Evolutionary conservation across 2,113 vertebrate genomes (phyloP), one percentile per base, ranked within the genome.

Genomic region (Prunella fulvescens): DNA sequence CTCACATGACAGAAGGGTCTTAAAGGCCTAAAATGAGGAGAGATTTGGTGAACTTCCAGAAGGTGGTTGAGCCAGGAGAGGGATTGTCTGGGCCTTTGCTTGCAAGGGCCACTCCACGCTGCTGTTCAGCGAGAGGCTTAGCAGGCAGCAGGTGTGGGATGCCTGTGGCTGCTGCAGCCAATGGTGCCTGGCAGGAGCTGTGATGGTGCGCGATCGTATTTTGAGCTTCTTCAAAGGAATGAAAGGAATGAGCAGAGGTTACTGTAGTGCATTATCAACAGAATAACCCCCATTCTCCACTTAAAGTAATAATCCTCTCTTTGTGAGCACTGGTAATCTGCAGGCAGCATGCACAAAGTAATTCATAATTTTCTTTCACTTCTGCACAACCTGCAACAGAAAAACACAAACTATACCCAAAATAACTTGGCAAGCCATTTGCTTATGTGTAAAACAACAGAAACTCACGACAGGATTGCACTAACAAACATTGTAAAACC

Each of bases 221-320:
- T 22, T 39, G 56, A 96, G 83, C 89, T 92, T 94, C 96, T 96
- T 96, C 92, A 97, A 95, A 96, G 96, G 96, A 97, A 95, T 65
- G 92, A 88, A 96, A 96, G 93, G 97, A 97, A 97, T 95, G 97
- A 95, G 37, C 79, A 48, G 83, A 84, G 95, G 95, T 91, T 85
- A 93, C 95, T 91, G 91, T 82, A 69, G 89, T 73, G 53, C 97
- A 88, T 93, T 94, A 91, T 88, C 83, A 81, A 87, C 84, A 85
- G 71, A 76, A 77, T 71, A 69, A 54, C 73, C 70, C 60, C 73
- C 77, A 91, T 91, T 94, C 95, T 74, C 92, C 58, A 70, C 53
- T 88, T 65, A 89, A 87, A 92, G 90, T 85, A 61, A 91, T 91
- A 96, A 96, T 95, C 96, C 85, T 80, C 56, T 92, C 95, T 95